These are phyloP conservation scores for Bellardia bayeri DNA, from an alignment of 2,888 invertebrate species.

Conservation along the genomic window DNA sequence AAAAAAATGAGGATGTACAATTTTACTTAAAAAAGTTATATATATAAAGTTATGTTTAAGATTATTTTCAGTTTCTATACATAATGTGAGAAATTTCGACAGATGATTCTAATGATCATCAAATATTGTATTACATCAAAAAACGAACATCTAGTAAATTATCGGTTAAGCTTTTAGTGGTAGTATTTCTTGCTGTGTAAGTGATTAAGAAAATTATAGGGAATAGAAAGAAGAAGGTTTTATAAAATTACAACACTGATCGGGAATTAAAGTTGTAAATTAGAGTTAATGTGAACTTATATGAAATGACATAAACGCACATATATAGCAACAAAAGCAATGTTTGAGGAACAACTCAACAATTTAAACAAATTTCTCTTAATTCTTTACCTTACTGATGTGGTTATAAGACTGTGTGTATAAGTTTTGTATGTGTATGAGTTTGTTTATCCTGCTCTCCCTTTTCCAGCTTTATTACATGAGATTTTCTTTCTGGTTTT, in stretches of 20 bases:
- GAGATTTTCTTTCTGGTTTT: not conserved
- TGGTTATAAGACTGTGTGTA: too few species aligned
- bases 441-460: not conserved
- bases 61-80: too few species aligned
- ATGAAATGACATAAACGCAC: slow-evolving; percentile 41
- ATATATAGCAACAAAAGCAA: not conserved
- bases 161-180: too few species aligned
- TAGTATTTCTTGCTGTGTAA: not conserved
- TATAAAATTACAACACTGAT: not conserved
- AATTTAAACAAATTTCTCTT: not conserved
- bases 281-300: slow-evolving; percentile 68
- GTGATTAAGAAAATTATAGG: not conserved
- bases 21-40: too few species aligned
- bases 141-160: too few species aligned
- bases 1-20: too few species aligned
- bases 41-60: too few species aligned
- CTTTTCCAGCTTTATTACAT: not conserved
- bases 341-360: not conserved
- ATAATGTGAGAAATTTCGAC: too few species aligned
- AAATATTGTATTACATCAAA: too few species aligned
- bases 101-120: too few species aligned
- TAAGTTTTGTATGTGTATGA: not conserved
- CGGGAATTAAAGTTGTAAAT: slow-evolving; percentile 67
- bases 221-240: not conserved
- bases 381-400: not conserved